Evolutionary conservation across 2,888 invertebrate species (phyloP), one percentile per base, ranked within the genome.

Genomic region (Arctia plantaginis): DNA sequence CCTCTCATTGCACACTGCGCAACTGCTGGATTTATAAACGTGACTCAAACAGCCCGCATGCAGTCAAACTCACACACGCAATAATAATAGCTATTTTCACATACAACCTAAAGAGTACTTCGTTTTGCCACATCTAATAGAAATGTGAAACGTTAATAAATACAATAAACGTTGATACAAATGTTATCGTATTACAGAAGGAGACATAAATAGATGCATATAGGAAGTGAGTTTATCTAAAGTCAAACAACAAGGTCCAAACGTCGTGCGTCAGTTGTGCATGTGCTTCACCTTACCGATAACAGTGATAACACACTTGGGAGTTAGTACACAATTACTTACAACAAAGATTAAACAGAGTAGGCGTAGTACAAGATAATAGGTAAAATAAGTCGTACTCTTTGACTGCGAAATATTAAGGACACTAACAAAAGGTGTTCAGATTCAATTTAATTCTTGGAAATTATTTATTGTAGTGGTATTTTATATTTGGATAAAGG

Each of bases 201-300:
- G 10, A 41, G 15, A 30, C 39, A 47, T n/a, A 72, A 69, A 47
- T n/a, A 69, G 7, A 73, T 39, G 51, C 69, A 71, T 62, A 69
- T 74, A 80, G 80, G 78, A 80, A 80, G 79, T 75, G 27, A 35
- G 65, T 68, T 79, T 83, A 86, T 86, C 85, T 82, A 27, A 80
- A 80, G 81, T 83, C 84, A 80, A 81, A 82, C 30, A 81, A 67
- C 82, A 85, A 84, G 83, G 85, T 84, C 82, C 78, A 82, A 81
- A 80, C 69, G 80, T 68, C 76, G 73, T 78, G 77, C 83, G 79
- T 79, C 76, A 82, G 79, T 78, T 81, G 83, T 84, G 86, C 84
- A 84, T 84, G 76, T 79, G 77, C 81, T 81, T 82, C 80, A 81
- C 86, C 85, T 85, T 82, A 80, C 78, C 77, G 85, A 85, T 86